Percentiles rank a stretch among this genome's conserved stretches.
phyloP scores from a whole-genome alignment of 2,797 vertebrate species.

The Falco columbarius region DNA sequence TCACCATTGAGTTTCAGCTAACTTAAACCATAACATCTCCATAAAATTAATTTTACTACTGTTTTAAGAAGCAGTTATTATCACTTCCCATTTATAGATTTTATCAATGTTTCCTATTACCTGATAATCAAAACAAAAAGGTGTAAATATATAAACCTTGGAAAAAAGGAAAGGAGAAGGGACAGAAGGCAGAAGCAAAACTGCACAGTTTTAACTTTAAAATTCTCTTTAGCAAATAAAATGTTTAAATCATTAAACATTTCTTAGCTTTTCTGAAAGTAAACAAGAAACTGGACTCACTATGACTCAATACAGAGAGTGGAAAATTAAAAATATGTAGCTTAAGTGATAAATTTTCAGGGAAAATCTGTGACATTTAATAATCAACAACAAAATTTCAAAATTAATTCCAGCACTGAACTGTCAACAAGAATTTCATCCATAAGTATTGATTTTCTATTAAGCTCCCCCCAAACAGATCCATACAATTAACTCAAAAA shows the following conservation, averaged over 20 bases:
- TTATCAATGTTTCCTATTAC: neutral
- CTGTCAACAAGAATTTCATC: neutral
- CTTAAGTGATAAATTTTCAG: neutral
- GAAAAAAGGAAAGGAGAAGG: neutral
- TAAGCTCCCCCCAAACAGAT: neutral
- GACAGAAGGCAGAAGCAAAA: neutral
- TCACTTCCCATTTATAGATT: neutral
- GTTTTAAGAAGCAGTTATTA: neutral
- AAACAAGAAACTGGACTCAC: neutral
- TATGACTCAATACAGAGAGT: neutral
- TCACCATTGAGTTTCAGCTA: neutral
- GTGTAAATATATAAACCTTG: neutral
- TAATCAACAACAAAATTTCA: neutral
- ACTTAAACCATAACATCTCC: neutral
- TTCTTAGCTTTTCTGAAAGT: neutral
- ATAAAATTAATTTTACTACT: neutral
- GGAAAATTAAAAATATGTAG: neutral
- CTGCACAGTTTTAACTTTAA: neutral
- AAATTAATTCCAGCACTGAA: neutral
- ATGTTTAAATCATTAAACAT: neutral
- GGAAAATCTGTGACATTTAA: neutral
- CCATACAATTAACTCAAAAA: neutral
- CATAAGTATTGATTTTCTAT: neutral
- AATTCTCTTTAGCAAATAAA: neutral
- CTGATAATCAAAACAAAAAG: neutral